Evolutionary conservation across 2,113 vertebrate species (phyloP).

Genomic region (Tachuris rubrigastra): DNA sequence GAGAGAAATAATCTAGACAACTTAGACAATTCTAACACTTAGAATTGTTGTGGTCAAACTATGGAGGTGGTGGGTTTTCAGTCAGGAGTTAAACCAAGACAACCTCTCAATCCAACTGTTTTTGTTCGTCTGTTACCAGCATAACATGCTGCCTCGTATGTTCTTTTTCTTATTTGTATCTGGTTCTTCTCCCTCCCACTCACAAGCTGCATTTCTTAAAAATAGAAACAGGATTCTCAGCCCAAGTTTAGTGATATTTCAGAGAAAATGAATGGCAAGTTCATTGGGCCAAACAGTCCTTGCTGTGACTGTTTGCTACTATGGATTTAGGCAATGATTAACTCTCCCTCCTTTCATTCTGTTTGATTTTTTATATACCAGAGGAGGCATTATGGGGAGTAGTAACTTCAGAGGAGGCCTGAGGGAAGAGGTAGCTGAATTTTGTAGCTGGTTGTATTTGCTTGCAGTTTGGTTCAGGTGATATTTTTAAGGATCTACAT

Average conservation of each 20-base stretch:
- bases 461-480: not conserved
- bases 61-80: not conserved
- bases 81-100: not conserved
- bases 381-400: not conserved
- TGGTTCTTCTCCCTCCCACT: conserved; percentile 36
- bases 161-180: conserved; percentile 31
- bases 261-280: not conserved
- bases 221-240: conserved; percentile 43
- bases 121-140: conserved; percentile 25
- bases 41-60: not conserved
- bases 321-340: not conserved
- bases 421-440: not conserved
- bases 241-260: conserved; percentile 24
- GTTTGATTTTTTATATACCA: not conserved
- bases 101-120: not conserved
- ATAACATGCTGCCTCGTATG: not conserved
- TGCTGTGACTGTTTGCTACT: not conserved
- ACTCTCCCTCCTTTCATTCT: not conserved
- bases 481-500: not conserved
- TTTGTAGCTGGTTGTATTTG: not conserved
- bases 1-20: not conserved
- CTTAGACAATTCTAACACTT: not conserved
- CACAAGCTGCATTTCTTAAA: conserved; percentile 55
- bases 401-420: not conserved
- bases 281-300: not conserved